Evolutionary conservation across 2,888 invertebrate species (phyloP), one percentile per base, ranked within the genome.

Genomic region (Aphidius colemani): DNA sequence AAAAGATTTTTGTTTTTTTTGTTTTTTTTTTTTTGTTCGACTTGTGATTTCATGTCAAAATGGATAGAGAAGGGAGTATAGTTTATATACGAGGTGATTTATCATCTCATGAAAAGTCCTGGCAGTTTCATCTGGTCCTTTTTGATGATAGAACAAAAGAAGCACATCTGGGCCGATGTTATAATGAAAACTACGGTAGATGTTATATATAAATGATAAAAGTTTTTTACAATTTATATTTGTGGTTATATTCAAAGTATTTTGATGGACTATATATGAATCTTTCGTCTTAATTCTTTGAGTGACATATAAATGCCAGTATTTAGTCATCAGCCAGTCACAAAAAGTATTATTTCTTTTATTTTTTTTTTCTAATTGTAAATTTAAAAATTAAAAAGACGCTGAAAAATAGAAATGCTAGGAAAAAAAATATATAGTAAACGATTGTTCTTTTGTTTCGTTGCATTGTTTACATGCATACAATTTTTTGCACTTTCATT

Each of bases 401-500:
- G 0, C 5, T 5, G 3, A 30, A 4, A 30, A 30, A 60, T 48
- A 63, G 67, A 61, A 63, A 66, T 64, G 57, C 58, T 44, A 51
- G 56, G 46, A 64, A 63, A 68, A 63, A 67, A 65, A 70, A 68
- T 73, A 68, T 73, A 75, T 72, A 72, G 73, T 72, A 72, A 74
- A 72, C 71, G 72, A 76, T 76, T 73, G 75, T 75, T 72, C 60
- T 63, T 71, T 71, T 74, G 71, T 72, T 70, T 71, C 69, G 66
- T 67, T 64, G 70, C 70, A 72, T 74, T 74, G 71, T 74, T 72
- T 53, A 66, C 70, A 10, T 65, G 67, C 69, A 67, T 68, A 59
- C 70, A 57, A 71, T 69, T 59, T 59, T 40, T 50, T 64, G 58
- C 67, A 68, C 56, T 53, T 30, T 55, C 58, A 53, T 56, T 50